Conservation (phyloP, 2,888 invertebrate genomes). For the Agrotis exclamationis region DNA sequence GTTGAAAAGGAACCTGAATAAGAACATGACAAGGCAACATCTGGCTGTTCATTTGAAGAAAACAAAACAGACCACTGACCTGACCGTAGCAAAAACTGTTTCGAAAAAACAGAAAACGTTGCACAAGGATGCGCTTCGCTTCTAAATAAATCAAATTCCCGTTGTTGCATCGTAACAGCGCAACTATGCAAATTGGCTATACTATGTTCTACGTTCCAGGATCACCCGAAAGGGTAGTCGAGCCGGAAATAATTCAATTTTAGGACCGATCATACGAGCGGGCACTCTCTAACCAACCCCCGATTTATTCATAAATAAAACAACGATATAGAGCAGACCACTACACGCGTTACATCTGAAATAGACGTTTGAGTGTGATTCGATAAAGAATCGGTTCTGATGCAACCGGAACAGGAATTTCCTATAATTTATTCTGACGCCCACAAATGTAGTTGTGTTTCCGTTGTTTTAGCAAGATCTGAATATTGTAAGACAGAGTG, state of each 20-base stretch:
- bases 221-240: conserved; percentile 66
- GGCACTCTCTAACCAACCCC: conserved; percentile 66
- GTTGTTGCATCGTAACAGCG: conserved; percentile 59
- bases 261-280: conserved; percentile 77
- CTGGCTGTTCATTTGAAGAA: conserved; percentile 53
- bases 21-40: conserved; percentile 52
- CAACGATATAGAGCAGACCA: conserved; percentile 45
- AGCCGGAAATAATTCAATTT: conserved; percentile 83
- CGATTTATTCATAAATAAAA: conserved; percentile 81
- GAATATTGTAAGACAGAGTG: conserved; percentile 42
- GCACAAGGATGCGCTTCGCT: conserved; percentile 53
- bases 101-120: conserved; percentile 50
- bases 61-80: conserved; percentile 62
- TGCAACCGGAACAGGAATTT: conserved; percentile 46
- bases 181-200: conserved; percentile 76
- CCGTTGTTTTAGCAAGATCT: conserved; percentile 45
- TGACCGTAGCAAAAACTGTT: conserved; percentile 47
- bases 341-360: conserved; percentile 40
- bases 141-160: conserved; percentile 72
- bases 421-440: conserved; percentile 54
- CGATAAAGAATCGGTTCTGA: conserved; percentile 44
- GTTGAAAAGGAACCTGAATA: not conserved
- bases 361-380: conserved; percentile 53
- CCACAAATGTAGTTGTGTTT: conserved; percentile 16
- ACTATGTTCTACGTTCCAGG: conserved; percentile 57